Base-by-base conservation (phyloP, 1,140 invertebrate genomes). In the Akabosia matsudoensis region DNA sequence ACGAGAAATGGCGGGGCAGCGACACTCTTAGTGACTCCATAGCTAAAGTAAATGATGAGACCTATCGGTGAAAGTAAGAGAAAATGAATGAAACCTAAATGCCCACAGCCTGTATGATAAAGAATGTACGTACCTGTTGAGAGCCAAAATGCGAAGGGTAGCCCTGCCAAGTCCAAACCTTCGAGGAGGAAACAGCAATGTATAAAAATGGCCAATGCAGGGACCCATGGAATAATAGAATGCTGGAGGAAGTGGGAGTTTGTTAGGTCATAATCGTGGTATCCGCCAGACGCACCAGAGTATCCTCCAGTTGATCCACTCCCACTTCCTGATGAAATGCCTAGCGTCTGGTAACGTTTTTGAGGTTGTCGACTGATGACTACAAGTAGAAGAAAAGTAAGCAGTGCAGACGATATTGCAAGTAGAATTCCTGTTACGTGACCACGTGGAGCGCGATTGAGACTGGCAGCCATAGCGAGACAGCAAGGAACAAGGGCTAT, bases 321-420 rank as follows among this genome's bases (percentile, higher is more conserved):
- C 3, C 24, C n/a, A 7, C 7, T 16, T 2, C 24, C 31, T 10
- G 31, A 37, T 3, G 70, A 70, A 37, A 28, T 7, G 16, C 13
- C 33, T 24, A 13, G 10, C 26, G 24, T 1, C 45, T 33, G 70
- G 28, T 51, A 16, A 1, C 70, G 70, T 61, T 71, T 73, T 34
- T 81, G 80, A 33, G 80, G 80, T 74, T 81, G 80, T 10, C 80
- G 76, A 76, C 78, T 78, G 56, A 81, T 81, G 2, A 81, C 80
- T 73, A 81, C 75, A n/a, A 81, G 33, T 22, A 81, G 76, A n/a
- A 81, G 80, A 64, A 81, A 81, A 26, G 76, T 71, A 1, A 81
- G 51, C 0, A 81, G 75, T 24, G 70, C 78, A 30, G 80, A 79
- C 2, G 80, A 81, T 4, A 77, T 72, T 26, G 74, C 80, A 14